Conservation (phyloP, 2,113 vertebrate species). For the Sarotherodon lohbergeri region DNA sequence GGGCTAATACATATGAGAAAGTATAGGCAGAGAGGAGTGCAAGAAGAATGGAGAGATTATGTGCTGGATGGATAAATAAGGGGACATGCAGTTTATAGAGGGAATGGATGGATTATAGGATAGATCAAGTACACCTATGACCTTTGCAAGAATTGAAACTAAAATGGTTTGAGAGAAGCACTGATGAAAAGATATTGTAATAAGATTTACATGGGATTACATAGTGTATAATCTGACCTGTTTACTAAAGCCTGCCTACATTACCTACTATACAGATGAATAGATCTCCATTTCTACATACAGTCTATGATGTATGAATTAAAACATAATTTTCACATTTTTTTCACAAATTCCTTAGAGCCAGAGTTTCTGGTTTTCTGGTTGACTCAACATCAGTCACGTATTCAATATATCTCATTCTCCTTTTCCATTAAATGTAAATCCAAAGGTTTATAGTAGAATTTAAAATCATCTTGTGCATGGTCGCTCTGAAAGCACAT, state of each 20-base stretch:
- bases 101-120: not conserved
- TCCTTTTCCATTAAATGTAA: not conserved
- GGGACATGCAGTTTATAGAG: not conserved
- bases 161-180: not conserved
- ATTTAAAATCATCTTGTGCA: constrained; percentile 10
- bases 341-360: not conserved
- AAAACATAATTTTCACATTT: not conserved
- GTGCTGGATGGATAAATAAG: not conserved
- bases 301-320: not conserved
- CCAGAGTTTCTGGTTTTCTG: not conserved
- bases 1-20: fast-evolving
- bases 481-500: not conserved
- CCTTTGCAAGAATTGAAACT: not conserved
- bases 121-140: not conserved
- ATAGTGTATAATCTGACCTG: not conserved
- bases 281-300: not conserved
- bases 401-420: not conserved
- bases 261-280: not conserved
- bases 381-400: not conserved
- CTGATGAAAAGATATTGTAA: not conserved
- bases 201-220: not conserved
- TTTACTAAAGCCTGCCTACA: not conserved
- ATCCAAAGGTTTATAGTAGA: not conserved
- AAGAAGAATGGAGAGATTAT: not conserved
- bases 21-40: not conserved